A percentile compares a stretch with the other conserved stretches of the same genome.
Conservation (phyloP, 1,140 invertebrate genomes). For the Cherax destructor region DNA sequence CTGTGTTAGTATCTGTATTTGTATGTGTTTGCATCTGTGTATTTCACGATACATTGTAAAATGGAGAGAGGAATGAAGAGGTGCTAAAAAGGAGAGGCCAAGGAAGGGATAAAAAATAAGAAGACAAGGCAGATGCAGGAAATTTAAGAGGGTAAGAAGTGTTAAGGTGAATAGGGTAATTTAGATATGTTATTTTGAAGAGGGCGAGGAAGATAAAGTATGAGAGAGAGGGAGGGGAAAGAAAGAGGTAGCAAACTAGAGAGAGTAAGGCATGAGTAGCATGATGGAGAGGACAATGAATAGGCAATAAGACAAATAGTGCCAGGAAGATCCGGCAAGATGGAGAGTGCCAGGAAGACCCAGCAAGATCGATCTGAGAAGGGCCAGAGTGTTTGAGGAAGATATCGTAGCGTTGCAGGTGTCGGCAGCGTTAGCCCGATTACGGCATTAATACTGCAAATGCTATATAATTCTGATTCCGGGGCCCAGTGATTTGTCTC, state of each 20-base stretch:
- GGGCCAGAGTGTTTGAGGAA: conserved; percentile 29
- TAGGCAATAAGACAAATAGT: conserved; percentile 1
- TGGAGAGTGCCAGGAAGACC: neutral
- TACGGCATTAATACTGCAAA: conserved; percentile 65
- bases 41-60: no score
- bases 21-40: no score
- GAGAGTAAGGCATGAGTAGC: no score
- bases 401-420: conserved; percentile 26
- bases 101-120: conserved; percentile 12
- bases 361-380: neutral
- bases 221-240: conserved; percentile 22
- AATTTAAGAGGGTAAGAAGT: neutral
- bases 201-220: neutral
- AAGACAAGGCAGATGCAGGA: conserved; percentile 17
- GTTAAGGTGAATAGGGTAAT: neutral
- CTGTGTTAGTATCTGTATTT: no score
- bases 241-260: no score
- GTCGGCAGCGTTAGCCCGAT: conserved; percentile 42
- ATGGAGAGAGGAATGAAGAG: conserved; percentile 2
- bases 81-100: conserved; percentile 23
- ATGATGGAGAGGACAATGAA: neutral
- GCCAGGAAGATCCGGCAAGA: neutral
- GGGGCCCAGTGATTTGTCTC: conserved; percentile 59
- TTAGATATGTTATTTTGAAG: neutral
- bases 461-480: conserved; percentile 67